Evolutionary conservation across 2,113 vertebrate genomes (phyloP).

Genomic region (Columba livia): DNA sequence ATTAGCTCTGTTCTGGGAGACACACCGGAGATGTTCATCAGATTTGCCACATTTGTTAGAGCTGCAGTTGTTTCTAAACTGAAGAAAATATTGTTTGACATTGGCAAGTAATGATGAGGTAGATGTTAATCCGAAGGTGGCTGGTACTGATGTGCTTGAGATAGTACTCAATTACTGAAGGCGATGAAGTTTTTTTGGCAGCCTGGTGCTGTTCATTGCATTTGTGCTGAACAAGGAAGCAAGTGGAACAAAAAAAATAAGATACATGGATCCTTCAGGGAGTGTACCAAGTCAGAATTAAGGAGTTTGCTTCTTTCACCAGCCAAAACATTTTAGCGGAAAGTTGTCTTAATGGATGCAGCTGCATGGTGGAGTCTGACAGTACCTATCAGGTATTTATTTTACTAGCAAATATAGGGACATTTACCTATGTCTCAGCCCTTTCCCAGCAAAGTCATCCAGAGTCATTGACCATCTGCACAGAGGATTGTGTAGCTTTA

Average conservation of each 20-base stretch:
- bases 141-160: neutral
- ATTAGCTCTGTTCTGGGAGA: neutral
- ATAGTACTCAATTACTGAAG: constrained; percentile 1
- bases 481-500: neutral
- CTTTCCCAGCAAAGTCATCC: neutral
- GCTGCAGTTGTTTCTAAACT: neutral
- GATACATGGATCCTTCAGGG: neutral
- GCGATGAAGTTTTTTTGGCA: constrained; percentile 24
- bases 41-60: neutral
- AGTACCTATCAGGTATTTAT: neutral
- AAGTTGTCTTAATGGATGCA: neutral
- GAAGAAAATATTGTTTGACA: neutral
- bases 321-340: neutral
- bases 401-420: neutral
- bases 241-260: neutral
- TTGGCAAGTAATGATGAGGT: neutral
- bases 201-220: neutral
- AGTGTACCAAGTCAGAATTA: neutral
- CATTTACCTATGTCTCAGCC: neutral
- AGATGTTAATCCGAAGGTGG: constrained; percentile 25
- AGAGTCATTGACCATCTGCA: neutral
- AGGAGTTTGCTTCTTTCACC: neutral
- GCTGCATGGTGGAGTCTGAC: neutral
- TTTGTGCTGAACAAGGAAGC: neutral
- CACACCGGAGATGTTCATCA: neutral